Evolutionary conservation across 2,888 invertebrate species (phyloP).

Genomic region (Crematogaster levior): DNA sequence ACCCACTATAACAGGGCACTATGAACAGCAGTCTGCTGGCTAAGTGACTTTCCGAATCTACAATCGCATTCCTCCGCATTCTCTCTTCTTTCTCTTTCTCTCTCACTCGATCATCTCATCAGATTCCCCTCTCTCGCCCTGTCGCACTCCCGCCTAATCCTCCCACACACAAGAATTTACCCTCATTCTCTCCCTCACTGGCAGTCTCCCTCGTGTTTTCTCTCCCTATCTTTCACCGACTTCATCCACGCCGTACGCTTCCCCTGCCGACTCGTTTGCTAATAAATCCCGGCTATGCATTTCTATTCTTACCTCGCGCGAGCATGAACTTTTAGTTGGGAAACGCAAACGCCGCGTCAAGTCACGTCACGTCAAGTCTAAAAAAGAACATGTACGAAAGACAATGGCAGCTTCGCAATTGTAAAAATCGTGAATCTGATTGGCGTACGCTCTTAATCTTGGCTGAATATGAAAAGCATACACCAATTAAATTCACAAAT

Average conservation of each 20-base stretch:
- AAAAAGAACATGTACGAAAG: background rate
- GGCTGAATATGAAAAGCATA: no score
- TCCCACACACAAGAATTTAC: background rate
- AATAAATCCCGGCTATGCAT: conserved; percentile 8
- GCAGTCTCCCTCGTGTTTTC: conserved; percentile 11
- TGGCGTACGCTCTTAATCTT: no score
- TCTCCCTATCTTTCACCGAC: background rate
- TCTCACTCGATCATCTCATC: conserved; percentile 57
- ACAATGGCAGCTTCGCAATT: no score
- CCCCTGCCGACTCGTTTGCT: background rate
- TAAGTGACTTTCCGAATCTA: conserved; percentile 84
- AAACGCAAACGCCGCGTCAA: background rate
- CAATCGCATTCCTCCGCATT: conserved; percentile 79
- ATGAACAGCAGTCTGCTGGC: conserved; percentile 85
- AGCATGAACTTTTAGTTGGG: background rate
- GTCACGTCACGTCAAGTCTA: background rate
- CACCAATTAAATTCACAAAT: no score
- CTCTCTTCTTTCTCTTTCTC: conserved; percentile 54
- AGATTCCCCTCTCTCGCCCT: conserved; percentile 54
- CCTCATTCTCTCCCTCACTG: background rate
- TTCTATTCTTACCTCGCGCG: background rate
- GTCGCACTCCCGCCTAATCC: conserved; percentile 18
- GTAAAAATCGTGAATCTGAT: no score
- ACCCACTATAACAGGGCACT: conserved; percentile 85
- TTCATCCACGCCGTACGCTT: conserved; percentile 6